Percentiles rank a stretch among this genome's conserved stretches.
phyloP scores from a whole-genome alignment of 2,888 invertebrate species.

The Lordiphosa andalusiaca region DNA sequence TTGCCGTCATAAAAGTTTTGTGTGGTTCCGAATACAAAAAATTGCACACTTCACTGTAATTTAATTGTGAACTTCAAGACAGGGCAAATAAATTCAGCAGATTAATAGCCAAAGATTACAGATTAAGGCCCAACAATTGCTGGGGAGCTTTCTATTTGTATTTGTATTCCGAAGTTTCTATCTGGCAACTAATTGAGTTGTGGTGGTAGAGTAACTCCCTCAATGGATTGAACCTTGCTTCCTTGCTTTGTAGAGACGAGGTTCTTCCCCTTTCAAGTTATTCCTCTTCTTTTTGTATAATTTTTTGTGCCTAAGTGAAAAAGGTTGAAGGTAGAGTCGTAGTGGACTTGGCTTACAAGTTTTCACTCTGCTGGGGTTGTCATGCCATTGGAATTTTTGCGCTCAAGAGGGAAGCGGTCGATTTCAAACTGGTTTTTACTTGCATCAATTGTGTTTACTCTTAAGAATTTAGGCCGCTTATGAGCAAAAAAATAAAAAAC shows the following conservation, averaged over 20 bases:
- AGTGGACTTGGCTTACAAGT: conserved; percentile 50
- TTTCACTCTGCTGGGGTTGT: conserved; percentile 58
- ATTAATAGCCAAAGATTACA: conserved; percentile 67
- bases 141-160: conserved; percentile 23
- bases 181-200: conserved; percentile 14
- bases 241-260: conserved; percentile 16
- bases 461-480: conserved; percentile 62
- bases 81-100: conserved; percentile 47
- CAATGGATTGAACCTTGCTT: conserved; percentile 19
- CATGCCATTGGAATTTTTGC: conserved; percentile 70
- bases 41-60: conserved; percentile 13
- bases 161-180: conserved; percentile 14
- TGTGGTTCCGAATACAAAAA: conserved; percentile 17
- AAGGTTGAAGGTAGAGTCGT: conserved; percentile 67
- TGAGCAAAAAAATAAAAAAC: not conserved
- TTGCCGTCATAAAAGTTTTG: conserved; percentile 24
- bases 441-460: conserved; percentile 48
- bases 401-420: conserved; percentile 24
- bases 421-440: conserved; percentile 57
- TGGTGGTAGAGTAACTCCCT: conserved; percentile 8
- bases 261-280: conserved; percentile 17
- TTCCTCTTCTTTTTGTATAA: conserved; percentile 34
- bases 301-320: conserved; percentile 32
- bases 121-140: conserved; percentile 28
- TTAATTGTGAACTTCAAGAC: conserved; percentile 40